Conservation (phyloP, 2,113 vertebrate genomes). For the Vulpes ferrilata region DNA sequence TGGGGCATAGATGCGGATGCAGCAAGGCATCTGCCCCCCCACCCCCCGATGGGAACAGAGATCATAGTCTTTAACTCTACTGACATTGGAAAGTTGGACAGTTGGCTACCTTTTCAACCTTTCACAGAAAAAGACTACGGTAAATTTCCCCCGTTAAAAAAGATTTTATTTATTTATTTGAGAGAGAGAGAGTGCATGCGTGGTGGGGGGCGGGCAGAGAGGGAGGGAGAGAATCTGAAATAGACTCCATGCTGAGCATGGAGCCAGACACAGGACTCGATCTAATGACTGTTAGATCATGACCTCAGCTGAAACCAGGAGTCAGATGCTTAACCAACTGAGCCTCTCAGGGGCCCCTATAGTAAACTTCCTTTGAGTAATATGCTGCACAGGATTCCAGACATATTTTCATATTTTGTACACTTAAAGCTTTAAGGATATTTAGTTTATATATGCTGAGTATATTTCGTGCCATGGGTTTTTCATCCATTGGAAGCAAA, state of each 20-base stretch:
- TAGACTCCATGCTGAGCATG: background rate
- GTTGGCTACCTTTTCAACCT: background rate
- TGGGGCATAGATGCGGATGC: background rate
- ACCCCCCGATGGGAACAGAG: accelerated
- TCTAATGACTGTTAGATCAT: background rate
- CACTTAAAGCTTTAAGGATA: background rate
- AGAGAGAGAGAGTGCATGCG: background rate
- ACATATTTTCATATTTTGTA: background rate
- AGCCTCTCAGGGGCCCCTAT: background rate
- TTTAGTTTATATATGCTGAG: background rate
- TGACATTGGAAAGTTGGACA: too few relatives aligned
- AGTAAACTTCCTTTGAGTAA: background rate
- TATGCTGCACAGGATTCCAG: background rate
- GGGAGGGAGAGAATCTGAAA: background rate
- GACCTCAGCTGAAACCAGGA: background rate
- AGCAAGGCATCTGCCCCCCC: too few relatives aligned
- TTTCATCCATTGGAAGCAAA: background rate
- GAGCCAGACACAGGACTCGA: background rate
- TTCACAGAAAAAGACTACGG: background rate
- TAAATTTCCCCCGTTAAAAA: background rate
- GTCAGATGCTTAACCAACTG: background rate
- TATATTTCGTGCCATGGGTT: background rate
- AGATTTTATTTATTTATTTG: background rate
- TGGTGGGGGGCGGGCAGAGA: background rate
- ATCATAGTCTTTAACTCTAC: accelerated